Evolutionary conservation across 2,888 invertebrate genomes (phyloP).

Genomic region (Drosophila neonasuta): DNA sequence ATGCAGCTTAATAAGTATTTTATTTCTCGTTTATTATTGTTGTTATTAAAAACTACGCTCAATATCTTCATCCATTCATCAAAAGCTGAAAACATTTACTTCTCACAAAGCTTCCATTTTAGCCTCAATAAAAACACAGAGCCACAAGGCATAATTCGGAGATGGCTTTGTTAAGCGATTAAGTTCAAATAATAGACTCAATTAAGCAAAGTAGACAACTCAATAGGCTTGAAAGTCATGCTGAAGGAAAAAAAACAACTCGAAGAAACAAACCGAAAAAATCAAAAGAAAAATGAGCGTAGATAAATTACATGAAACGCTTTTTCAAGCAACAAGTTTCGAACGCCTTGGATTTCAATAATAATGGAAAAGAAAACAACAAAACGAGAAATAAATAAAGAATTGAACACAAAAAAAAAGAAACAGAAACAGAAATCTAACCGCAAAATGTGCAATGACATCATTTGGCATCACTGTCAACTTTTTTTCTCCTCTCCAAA

Average conservation of each 20-base stretch:
- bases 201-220: constrained; percentile 75
- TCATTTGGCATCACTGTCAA: constrained; percentile 76
- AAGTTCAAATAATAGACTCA: constrained; percentile 71
- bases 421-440: constrained; percentile 45
- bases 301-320: constrained; percentile 61
- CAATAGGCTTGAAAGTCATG: constrained; percentile 62
- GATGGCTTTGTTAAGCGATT: constrained; percentile 66
- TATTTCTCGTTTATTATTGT: background rate
- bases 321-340: constrained; percentile 64
- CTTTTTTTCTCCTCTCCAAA: constrained; percentile 29
- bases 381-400: constrained; percentile 23
- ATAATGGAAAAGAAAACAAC: constrained; percentile 15
- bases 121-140: constrained; percentile 26
- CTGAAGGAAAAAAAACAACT: constrained; percentile 3
- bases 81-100: constrained; percentile 8
- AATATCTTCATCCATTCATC: constrained; percentile 4
- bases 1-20: background rate
- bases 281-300: constrained; percentile 40
- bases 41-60: background rate
- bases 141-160: constrained; percentile 20
- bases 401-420: constrained; percentile 39
- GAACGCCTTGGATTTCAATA: constrained; percentile 45
- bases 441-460: constrained; percentile 66
- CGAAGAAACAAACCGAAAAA: constrained; percentile 6
- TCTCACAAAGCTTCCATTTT: constrained; percentile 19